Conservation (phyloP, 2,888 invertebrate species). For the Siphlonurus alternatus region DNA sequence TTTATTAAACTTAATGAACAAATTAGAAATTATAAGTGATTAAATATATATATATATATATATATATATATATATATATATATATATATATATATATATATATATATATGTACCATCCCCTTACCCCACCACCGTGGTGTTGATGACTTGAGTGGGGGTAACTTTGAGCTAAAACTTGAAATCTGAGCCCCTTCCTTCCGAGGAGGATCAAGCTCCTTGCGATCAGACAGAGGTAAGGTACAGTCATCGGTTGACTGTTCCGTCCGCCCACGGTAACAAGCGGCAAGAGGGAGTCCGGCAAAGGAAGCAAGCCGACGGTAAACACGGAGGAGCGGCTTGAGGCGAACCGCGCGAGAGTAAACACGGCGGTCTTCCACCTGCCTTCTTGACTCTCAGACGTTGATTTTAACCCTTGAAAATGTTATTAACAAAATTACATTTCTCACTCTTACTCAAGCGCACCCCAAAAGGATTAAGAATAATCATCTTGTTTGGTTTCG, state of each 20-base stretch:
- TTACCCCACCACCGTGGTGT: neutral
- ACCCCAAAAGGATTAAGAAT: neutral
- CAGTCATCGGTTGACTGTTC: too few species aligned
- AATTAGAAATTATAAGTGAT: too few species aligned
- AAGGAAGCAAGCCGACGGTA: neutral
- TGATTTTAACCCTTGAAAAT: neutral
- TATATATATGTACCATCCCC: neutral
- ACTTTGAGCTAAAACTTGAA: neutral
- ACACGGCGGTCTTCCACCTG: neutral
- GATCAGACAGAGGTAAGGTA: too few species aligned
- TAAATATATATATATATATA: neutral
- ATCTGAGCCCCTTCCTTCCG: neutral
- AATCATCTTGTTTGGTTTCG: neutral
- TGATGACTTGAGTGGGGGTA: neutral
- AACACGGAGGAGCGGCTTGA: neutral
- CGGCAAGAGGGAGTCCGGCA: neutral
- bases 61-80: neutral
- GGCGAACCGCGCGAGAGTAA: neutral
- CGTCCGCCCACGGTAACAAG: too few species aligned
- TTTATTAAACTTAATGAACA: too few species aligned
- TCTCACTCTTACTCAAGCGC: neutral
- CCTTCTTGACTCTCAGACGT: neutral
- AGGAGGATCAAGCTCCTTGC: too few species aligned
- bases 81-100: neutral
- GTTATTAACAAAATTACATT: neutral